Percentiles rank a stretch among this genome's conserved stretches.
Conservation (phyloP, 1,140 invertebrate species). For the Zaprionus ornatus region DNA sequence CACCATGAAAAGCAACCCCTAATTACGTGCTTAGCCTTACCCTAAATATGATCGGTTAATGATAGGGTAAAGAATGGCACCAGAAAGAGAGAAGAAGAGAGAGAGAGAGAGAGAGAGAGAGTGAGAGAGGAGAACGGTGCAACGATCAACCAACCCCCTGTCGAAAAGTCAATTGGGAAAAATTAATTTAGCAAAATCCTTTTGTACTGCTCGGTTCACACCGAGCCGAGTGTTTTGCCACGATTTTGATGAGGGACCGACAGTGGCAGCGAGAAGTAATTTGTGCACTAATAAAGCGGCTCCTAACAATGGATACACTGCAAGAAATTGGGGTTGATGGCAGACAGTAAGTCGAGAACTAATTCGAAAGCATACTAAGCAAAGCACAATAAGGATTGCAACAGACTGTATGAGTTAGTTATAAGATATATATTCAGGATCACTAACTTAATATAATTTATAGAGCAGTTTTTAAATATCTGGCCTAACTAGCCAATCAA, state of each 20-base stretch:
- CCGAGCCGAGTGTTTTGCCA: slow-evolving; percentile 74
- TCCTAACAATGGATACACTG: slow-evolving; percentile 44
- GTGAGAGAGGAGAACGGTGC: too few species aligned
- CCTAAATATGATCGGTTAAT: slow-evolving; percentile 82
- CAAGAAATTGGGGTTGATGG: slow-evolving; percentile 20
- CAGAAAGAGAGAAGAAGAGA: not conserved
- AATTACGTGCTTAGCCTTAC: slow-evolving; percentile 78
- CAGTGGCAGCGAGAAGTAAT: slow-evolving; percentile 82
- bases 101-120: slow-evolving; percentile 5
- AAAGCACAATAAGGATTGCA: too few species aligned
- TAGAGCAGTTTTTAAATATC: not conserved
- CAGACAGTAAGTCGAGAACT: not conserved
- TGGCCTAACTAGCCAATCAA: too few species aligned
- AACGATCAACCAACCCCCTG: slow-evolving; percentile 60
- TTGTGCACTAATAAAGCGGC: slow-evolving; percentile 73
- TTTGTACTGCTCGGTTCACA: slow-evolving; percentile 50
- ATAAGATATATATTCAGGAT: not conserved
- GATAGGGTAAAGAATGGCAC: slow-evolving; percentile 49
- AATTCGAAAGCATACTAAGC: not conserved
- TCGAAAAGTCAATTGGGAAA: slow-evolving; percentile 78
- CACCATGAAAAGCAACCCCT: slow-evolving; percentile 66
- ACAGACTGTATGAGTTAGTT: fast-evolving
- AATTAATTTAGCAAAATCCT: slow-evolving; percentile 78
- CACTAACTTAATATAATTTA: not conserved
- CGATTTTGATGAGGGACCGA: slow-evolving; percentile 81